Percentiles rank a stretch among this genome's conserved stretches.
These are phyloP conservation scores for Porites rus DNA, from an alignment of 92 coral and sea anemone species.

Conservation along the genomic window DNA sequence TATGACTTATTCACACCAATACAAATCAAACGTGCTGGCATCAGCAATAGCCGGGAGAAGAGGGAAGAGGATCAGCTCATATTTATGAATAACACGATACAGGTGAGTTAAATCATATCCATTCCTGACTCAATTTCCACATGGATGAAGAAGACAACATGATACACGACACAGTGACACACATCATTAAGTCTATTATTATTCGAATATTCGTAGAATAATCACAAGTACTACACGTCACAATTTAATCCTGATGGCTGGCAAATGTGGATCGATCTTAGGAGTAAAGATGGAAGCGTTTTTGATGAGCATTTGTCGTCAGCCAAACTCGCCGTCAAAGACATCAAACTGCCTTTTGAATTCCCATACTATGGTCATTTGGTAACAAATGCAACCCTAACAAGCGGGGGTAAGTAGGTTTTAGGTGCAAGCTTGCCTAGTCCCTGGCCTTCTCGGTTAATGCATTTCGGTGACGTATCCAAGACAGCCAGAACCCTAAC, in stretches of 20 bases:
- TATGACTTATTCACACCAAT: neutral
- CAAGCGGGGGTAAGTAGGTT: conserved; percentile 74
- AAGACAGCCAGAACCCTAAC: too few relatives aligned
- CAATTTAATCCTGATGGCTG: conserved; percentile 31
- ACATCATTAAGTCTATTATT: too few relatives aligned
- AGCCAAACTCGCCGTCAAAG: conserved; percentile 4
- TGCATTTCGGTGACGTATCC: too few relatives aligned
- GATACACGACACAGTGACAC: too few relatives aligned
- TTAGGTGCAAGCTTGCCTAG: neutral
- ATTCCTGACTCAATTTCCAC: too few relatives aligned
- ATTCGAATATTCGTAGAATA: conserved; percentile 20
- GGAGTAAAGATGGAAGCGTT: conserved; percentile 28
- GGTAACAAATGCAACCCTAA: conserved; percentile 64
- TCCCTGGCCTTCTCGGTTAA: too few relatives aligned
- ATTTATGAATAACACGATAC: neutral
- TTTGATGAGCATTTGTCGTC: conserved; percentile 26
- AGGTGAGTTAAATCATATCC: too few relatives aligned
- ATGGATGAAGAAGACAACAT: too few relatives aligned
- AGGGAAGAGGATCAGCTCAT: neutral
- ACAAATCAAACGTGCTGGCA: neutral
- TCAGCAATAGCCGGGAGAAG: conserved; percentile 8
- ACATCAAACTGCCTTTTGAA: conserved; percentile 43
- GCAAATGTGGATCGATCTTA: conserved; percentile 53
- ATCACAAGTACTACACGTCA: conserved; percentile 51
- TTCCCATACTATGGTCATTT: conserved; percentile 90